Base-by-base conservation (phyloP, 2,888 invertebrate species). In the Leucophora obtusa region DNA sequence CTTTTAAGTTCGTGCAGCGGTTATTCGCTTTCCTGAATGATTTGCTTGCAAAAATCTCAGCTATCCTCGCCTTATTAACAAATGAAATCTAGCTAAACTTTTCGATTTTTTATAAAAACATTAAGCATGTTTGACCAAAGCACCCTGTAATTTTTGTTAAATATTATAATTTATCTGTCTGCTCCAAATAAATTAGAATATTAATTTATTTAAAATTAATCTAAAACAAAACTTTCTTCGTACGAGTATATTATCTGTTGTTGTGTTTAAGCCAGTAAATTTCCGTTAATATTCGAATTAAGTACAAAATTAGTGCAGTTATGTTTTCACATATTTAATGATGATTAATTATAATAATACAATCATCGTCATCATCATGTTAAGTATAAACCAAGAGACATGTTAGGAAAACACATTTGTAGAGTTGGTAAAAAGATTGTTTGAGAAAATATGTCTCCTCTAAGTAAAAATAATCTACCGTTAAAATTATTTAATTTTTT, bases 311-410 rank as follows among this genome's bases (percentile, higher is more conserved):
- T 15, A 43, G 24, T 43, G 38, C 54, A 43, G 54, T 56, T 54
- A 66, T 66, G 21, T 66, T 43, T 35, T 54, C n/a, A 47, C 6
- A 47, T n/a, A 47, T 47, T 47, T 66, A 66, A 66, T 66, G 24
- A 66, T 43, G 66, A 66, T 66, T 54, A 54, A 54, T 54, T 66
- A 53, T 65, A 66, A 18, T 47, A n/a, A 66, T 38, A 53, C 50
- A 6, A 33, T 33, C 28, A 17, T 21, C 14, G 5, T 24, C 28
- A 38, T 15, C 54, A 24, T 38, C 21, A 54, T n/a, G 11, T 11
- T 50, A 10, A 63, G 15, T 24, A 51, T 8, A 47, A 38, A 47
- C 38, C 2, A 10, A 38, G 43, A 47, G 43, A n/a, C 43, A 47
- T 5, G 43, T 47, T 47, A 47, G n/a, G 43, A 47, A 14, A 47